Base-by-base conservation (phyloP, 2,797 vertebrate genomes). In the Enteromius fasciolatus region DNA sequence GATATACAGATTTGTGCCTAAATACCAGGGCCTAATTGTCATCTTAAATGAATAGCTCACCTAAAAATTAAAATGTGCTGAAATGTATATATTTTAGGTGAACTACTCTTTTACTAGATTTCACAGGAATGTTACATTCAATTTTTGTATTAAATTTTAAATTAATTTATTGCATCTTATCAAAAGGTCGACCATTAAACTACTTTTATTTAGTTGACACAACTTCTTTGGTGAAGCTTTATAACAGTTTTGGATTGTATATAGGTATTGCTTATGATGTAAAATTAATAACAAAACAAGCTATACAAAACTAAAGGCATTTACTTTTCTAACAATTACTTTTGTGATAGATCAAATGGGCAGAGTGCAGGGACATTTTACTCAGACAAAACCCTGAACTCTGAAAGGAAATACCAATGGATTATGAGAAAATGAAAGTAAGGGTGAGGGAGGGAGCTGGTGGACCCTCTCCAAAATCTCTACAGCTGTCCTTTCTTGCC, bases 341-440 rank as follows among this genome's bases (percentile, higher is more conserved):
- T 57, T 82, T 79, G 14, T 63, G 15, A 8, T 73, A 11, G 31
- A 28, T 66, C 36, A 83, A 78, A 67, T 39, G 20, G 54, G 70
- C 41, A 64, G 64, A 76, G 69, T 52, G 76, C n/a, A 78, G 50
- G 54, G 67, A 46, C 59, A 39, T 67, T 64, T 9, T 84, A 31
- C 73, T 78, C 70, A 2, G 20, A 78, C 41, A 63, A 85, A 81
- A 39, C 36, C 5, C 36, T 39, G 36, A 91, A 87, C 86, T 54
- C 57, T 57, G 82, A 88, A 87, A 89, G 88, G 83, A 87, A 88
- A 89, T 83, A 89, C 76, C 76, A 66, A 48, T 66, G 84, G 84
- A 88, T 90, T 87, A 88, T 80, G 63, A 80, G 81, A 82, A 70
- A 83, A 63, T 54, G 61, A 82, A 76, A 83, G 80, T 82, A 83